Evolutionary conservation across 2,113 vertebrate genomes (phyloP).

Genomic region (Bothrops jararaca): DNA sequence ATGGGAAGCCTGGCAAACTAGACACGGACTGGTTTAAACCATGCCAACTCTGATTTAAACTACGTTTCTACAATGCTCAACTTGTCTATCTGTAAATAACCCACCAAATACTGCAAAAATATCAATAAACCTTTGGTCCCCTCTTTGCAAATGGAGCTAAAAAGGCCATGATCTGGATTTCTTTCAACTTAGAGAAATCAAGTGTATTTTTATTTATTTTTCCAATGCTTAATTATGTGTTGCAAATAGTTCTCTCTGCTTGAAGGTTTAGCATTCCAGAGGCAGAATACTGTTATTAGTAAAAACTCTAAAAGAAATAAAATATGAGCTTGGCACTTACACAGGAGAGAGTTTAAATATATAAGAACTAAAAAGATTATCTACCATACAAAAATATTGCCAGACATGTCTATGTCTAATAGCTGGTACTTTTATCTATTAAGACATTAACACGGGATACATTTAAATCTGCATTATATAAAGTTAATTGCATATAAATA

Average conservation of each 20-base stretch:
- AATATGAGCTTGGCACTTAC: not conserved
- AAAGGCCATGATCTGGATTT: not conserved
- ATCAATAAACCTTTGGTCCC: not conserved
- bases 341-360: not conserved
- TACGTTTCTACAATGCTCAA: not conserved
- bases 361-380: not conserved
- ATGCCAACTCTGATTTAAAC: not conserved
- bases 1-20: not conserved
- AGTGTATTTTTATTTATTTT: not conserved
- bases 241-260: not conserved
- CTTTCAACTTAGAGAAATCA: not conserved
- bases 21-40: not conserved
- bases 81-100: not conserved
- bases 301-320: not conserved
- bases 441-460: not conserved
- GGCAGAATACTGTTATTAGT: not conserved
- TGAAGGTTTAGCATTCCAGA: not conserved
- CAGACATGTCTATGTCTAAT: not conserved
- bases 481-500: not conserved
- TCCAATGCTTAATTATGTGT: not conserved
- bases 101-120: not conserved
- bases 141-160: not conserved
- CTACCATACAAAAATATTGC: not conserved
- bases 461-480: not conserved
- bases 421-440: not conserved